These are phyloP conservation scores for Emydoidea blandingii DNA, from an alignment of 2,797 vertebrate species.

Conservation along the genomic window DNA sequence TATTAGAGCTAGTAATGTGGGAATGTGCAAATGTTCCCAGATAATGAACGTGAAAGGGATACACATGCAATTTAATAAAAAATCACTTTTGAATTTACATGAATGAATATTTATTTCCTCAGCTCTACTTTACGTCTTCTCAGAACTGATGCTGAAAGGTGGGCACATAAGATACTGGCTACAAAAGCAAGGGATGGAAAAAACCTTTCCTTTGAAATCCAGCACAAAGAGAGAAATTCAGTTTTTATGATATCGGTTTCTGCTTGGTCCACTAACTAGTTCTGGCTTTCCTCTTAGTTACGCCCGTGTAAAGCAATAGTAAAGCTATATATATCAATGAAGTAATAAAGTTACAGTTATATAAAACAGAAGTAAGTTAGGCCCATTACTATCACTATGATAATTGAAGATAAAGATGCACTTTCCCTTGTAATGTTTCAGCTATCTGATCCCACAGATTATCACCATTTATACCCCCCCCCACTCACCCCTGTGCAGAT, in stretches of 20 bases:
- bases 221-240: neutral
- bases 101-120: neutral
- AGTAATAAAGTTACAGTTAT: neutral
- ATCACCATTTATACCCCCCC: neutral
- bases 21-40: neutral
- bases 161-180: neutral
- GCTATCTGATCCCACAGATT: neutral
- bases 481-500: neutral
- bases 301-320: fast-evolving
- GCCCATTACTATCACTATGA: neutral
- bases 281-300: neutral
- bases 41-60: neutral
- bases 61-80: neutral
- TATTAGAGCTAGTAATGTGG: neutral
- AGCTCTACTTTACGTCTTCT: neutral
- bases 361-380: neutral
- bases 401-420: neutral
- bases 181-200: neutral
- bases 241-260: neutral
- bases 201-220: neutral
- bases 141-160: neutral
- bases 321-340: neutral
- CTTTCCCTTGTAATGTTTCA: neutral
- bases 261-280: neutral
- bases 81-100: neutral